Evolutionary conservation across 2,113 vertebrate species (phyloP).

Genomic region (Dromas ardeola): DNA sequence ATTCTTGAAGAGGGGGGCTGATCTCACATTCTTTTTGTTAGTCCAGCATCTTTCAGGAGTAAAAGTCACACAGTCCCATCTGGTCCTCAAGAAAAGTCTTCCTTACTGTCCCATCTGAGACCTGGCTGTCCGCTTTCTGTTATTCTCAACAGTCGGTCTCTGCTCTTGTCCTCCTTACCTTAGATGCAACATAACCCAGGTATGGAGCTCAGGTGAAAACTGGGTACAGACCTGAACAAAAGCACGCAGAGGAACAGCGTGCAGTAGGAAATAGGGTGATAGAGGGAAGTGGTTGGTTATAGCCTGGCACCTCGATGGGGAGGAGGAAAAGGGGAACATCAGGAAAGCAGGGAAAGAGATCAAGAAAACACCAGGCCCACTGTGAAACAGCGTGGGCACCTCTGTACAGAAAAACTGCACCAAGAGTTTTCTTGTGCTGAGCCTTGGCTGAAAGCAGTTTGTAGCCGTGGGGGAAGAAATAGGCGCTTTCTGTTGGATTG

Average conservation of each 20-base stretch:
- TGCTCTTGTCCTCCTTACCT: background rate
- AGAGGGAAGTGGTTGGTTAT: background rate
- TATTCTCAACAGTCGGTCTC: background rate
- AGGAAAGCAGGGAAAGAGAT: background rate
- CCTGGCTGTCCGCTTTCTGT: background rate
- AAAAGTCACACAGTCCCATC: background rate
- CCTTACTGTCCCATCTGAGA: background rate
- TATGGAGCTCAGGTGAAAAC: background rate
- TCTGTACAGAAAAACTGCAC: background rate
- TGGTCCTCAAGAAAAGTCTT: background rate
- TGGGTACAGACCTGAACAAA: background rate
- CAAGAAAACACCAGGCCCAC: background rate
- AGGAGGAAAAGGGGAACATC: background rate
- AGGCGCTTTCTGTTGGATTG: background rate
- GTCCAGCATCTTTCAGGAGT: background rate
- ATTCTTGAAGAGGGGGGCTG: background rate
- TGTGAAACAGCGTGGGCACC: background rate
- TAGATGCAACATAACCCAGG: background rate
- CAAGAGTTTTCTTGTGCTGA: background rate
- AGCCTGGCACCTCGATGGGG: background rate
- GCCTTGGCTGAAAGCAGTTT: background rate
- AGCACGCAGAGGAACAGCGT: background rate
- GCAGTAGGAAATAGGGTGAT: background rate
- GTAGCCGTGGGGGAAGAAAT: background rate
- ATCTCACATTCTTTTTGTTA: background rate